Evolutionary conservation across 2,888 invertebrate species (phyloP).

Genomic region (Drosophila parthenogenetica): DNA sequence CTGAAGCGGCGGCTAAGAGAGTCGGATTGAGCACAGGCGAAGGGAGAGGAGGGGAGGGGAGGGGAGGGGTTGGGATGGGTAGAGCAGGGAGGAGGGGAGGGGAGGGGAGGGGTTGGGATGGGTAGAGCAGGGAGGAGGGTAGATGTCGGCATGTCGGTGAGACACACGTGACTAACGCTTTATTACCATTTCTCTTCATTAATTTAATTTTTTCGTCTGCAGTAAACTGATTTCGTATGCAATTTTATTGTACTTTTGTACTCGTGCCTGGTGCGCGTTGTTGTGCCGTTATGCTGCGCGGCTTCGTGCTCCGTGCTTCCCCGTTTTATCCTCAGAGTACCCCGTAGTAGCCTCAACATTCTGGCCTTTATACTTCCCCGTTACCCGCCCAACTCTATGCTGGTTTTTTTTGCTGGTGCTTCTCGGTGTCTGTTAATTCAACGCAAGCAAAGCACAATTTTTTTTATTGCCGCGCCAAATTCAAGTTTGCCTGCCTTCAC

Average conservation of each 20-base stretch:
- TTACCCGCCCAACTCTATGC: conserved; percentile 2
- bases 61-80: too few relatives aligned
- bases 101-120: neutral
- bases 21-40: too few relatives aligned
- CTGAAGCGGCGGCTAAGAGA: neutral
- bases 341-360: neutral
- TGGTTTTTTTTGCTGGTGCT: conserved; percentile 59
- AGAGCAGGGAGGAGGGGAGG: too few relatives aligned
- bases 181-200: conserved; percentile 80
- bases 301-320: neutral
- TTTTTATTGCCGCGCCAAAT: conserved; percentile 79
- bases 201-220: conserved; percentile 80
- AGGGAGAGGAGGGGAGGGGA: too few relatives aligned
- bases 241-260: conserved; percentile 81
- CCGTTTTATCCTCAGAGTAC: too few relatives aligned
- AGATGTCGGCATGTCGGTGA: conserved; percentile 37
- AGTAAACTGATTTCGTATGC: conserved; percentile 81
- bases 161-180: conserved; percentile 80
- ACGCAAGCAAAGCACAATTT: conserved; percentile 60
- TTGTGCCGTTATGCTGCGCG: conserved; percentile 69
- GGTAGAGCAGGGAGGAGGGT: neutral
- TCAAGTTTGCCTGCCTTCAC: conserved; percentile 69
- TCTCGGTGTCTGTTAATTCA: conserved; percentile 70
- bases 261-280: conserved; percentile 80
- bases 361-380: conserved; percentile 12